These are phyloP conservation scores for Boloria euphrosyne DNA, from an alignment of 2,888 invertebrate genomes.

Conservation along the genomic window DNA sequence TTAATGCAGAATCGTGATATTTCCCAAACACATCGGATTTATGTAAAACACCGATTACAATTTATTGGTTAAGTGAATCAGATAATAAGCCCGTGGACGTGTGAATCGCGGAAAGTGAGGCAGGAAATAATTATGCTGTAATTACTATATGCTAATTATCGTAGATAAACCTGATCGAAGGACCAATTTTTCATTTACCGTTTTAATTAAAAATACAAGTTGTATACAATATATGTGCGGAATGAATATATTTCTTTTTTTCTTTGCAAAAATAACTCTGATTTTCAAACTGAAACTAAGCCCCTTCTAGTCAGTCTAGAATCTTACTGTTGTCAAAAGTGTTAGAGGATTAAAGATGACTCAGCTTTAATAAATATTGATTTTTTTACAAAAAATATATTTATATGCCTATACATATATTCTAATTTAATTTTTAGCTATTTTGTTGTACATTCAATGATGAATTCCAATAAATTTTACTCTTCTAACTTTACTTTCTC, in stretches of 20 bases:
- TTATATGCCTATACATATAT: too few species aligned
- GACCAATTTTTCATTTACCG: conserved; percentile 10
- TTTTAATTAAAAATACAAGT: not conserved
- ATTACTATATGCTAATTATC: conserved; percentile 14
- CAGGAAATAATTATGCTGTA: conserved; percentile 9
- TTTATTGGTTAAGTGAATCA: conserved; percentile 32
- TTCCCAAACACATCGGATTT: conserved; percentile 14
- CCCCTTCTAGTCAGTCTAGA: too few species aligned
- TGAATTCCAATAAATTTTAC: too few species aligned
- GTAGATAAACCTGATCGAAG: conserved; percentile 11
- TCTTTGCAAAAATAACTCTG: too few species aligned
- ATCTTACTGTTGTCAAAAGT: too few species aligned
- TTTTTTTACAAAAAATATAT: too few species aligned
- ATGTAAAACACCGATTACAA: conserved; percentile 25
- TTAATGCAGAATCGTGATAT: conserved; percentile 7
- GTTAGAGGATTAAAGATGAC: too few species aligned
- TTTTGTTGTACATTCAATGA: too few species aligned
- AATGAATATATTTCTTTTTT: not conserved
- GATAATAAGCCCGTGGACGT: conserved; percentile 27
- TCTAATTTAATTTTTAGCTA: too few species aligned
- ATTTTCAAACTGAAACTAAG: too few species aligned
- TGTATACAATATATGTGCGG: not conserved
- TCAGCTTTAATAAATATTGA: too few species aligned
- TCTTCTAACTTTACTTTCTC: too few species aligned
- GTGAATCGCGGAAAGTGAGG: conserved; percentile 20